Evolutionary conservation across 2,113 vertebrate genomes (phyloP), one percentile per base, ranked within the genome.

Genomic region (Podiceps cristatus): DNA sequence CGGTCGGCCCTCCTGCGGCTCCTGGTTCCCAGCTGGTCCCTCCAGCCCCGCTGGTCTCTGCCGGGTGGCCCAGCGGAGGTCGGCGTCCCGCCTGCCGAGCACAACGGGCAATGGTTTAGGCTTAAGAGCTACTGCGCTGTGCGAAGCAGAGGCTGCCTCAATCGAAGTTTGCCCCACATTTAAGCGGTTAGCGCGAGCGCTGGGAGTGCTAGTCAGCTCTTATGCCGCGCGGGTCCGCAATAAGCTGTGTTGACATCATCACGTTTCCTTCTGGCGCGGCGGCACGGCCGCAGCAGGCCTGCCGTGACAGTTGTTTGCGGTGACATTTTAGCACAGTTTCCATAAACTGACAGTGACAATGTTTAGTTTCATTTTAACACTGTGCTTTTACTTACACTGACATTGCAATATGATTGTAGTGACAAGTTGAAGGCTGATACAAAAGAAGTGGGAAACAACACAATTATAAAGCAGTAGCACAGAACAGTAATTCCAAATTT

Each of bases 311-410:
- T 42, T 5, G 71, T 66, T 88, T 64, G 2, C 2, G 3, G 93
- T 96, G 97, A 97, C 97, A 95, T 94, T 92, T 96, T 2, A 82
- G 78, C 4, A 0, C 58, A 0, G 62, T 10, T 87, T 7, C 96
- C 82, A 9, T 17, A 87, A 96, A 97, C 53, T 94, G 96, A 68
- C 96, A 95, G 90, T 95, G 97, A 96, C 97, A 97, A 76, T 79
- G 96, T 97, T 97, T 86, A 19, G 92, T 90, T 95, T 31, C 87
- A 80, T 96, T 95, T 95, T 94, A 93, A 95, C 93, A 68, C 97
- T 28, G 52, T 19, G 93, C 97, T 80, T 81, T 95, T 83, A 72
- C 94, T 88, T 62, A 27, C 86, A 0, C 77, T 96, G 97, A 94
- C 97, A 45, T 24, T 14, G 66, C 95, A 12, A 13, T 79, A 8